These are phyloP conservation scores for Asteroscopus sphinx DNA, from an alignment of 2,888 invertebrate species.

Conservation along the genomic window DNA sequence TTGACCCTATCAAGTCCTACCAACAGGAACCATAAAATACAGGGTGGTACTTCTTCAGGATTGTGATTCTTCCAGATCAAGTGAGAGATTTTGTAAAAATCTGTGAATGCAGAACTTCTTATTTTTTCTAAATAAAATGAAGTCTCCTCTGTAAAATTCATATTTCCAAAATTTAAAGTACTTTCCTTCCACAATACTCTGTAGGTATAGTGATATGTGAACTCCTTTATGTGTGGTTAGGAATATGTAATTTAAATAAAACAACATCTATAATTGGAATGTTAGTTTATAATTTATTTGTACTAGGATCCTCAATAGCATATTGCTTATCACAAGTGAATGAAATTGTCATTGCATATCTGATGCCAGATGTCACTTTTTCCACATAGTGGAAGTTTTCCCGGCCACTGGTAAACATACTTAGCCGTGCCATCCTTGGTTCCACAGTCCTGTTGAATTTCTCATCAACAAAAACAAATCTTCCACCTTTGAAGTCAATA, in stretches of 20 bases:
- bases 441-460: constrained; percentile 92
- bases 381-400: constrained; percentile 96
- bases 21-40: too few species aligned
- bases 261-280: constrained; percentile 43
- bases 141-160: too few species aligned
- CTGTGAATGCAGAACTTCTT: too few species aligned
- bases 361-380: constrained; percentile 92
- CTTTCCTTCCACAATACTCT: too few species aligned
- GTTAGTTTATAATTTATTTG: constrained; percentile 56
- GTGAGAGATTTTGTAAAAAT: too few species aligned
- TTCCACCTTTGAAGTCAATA: constrained; percentile 94
- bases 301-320: constrained; percentile 90
- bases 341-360: constrained; percentile 96
- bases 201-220: too few species aligned
- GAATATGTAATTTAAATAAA: constrained; percentile 17
- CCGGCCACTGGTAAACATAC: constrained; percentile 96
- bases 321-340: constrained; percentile 94
- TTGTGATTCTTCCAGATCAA: too few species aligned
- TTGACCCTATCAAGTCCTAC: too few species aligned
- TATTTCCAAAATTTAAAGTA: too few species aligned
- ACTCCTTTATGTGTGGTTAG: too few species aligned
- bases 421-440: constrained; percentile 94
- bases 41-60: too few species aligned
- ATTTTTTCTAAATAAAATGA: too few species aligned
- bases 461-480: constrained; percentile 94